A percentile compares a stretch with the other conserved stretches of the same genome.
Evolutionary conservation across 2,797 vertebrate genomes (phyloP).

Genomic region (Lutjanus campechanus): DNA sequence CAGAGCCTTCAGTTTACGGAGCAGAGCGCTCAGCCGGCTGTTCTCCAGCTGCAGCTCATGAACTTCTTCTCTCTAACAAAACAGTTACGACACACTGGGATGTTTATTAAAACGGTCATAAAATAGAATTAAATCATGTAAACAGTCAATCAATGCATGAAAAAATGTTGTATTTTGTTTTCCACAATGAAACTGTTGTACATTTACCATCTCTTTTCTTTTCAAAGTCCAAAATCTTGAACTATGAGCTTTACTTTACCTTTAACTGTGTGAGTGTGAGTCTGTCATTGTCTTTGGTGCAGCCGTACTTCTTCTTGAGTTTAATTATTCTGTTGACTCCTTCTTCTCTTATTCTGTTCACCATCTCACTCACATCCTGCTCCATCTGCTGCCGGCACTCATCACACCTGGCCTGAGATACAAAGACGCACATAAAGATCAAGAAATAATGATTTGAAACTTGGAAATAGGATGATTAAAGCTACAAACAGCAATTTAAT

Average conservation of each 20-base stretch:
- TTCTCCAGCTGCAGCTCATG: constrained; percentile 77
- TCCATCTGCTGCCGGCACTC: constrained; percentile 79
- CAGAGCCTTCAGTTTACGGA: constrained; percentile 80
- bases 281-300: constrained; percentile 64
- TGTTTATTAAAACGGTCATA: background rate
- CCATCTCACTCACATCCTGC: constrained; percentile 80
- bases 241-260: constrained; percentile 56
- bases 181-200: too few species aligned
- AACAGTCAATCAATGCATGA: too few species aligned
- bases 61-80: constrained; percentile 80
- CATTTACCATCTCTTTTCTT: background rate
- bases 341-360: constrained; percentile 79
- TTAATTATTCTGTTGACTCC: constrained; percentile 77
- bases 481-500: background rate
- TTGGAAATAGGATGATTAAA: background rate
- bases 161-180: too few species aligned
- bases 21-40: constrained; percentile 67
- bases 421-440: background rate
- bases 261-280: constrained; percentile 69
- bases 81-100: background rate
- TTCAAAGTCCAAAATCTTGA: background rate
- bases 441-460: background rate
- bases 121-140: too few species aligned
- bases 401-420: constrained; percentile 79
- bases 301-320: constrained; percentile 83